A percentile compares a stretch with the other conserved stretches of the same genome.
Evolutionary conservation across 2,797 vertebrate genomes (phyloP).

Genomic region (Lithobates pipiens): DNA sequence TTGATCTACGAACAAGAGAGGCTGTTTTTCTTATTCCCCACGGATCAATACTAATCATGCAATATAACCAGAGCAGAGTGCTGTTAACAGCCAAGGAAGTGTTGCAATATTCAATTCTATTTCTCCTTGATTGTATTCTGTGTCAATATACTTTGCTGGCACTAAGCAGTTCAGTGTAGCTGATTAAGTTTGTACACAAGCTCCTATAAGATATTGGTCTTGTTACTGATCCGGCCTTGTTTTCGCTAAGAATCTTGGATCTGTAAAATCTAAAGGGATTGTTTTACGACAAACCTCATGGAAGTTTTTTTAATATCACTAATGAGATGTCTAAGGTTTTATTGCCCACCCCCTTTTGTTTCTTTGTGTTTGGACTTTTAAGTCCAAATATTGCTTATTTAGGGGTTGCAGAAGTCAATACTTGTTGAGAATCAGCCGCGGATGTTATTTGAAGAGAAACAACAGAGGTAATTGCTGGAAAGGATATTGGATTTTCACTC

Average conservation of each 20-base stretch:
- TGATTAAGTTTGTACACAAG: constrained; percentile 60
- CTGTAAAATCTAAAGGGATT: constrained; percentile 51
- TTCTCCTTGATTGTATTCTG: constrained; percentile 64
- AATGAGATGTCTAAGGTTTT: constrained; percentile 34
- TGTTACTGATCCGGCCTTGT: constrained; percentile 46
- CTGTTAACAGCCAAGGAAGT: constrained; percentile 67
- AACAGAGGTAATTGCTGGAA: constrained; percentile 19
- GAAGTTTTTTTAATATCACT: constrained; percentile 46
- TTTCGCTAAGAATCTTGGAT: constrained; percentile 25
- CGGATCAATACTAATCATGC: constrained; percentile 71
- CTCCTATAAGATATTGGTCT: constrained; percentile 49
- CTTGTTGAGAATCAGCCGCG: constrained; percentile 13
- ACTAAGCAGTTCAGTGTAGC: constrained; percentile 57
- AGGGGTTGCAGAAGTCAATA: constrained; percentile 16
- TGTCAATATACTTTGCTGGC: constrained; percentile 67
- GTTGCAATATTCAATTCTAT: constrained; percentile 66
- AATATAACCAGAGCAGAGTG: constrained; percentile 66
- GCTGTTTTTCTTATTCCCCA: constrained; percentile 68
- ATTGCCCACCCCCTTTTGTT: constrained; percentile 11
- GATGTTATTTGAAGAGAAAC: constrained; percentile 27
- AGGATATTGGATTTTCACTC: constrained; percentile 33
- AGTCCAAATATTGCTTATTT: constrained; percentile 44
- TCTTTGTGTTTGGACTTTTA: constrained; percentile 16
- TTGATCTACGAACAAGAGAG: constrained; percentile 63
- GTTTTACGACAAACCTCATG: constrained; percentile 21